Evolutionary conservation across 2,113 vertebrate genomes (phyloP), one percentile per base, ranked within the genome.

Genomic region (Siphamia tubifer): DNA sequence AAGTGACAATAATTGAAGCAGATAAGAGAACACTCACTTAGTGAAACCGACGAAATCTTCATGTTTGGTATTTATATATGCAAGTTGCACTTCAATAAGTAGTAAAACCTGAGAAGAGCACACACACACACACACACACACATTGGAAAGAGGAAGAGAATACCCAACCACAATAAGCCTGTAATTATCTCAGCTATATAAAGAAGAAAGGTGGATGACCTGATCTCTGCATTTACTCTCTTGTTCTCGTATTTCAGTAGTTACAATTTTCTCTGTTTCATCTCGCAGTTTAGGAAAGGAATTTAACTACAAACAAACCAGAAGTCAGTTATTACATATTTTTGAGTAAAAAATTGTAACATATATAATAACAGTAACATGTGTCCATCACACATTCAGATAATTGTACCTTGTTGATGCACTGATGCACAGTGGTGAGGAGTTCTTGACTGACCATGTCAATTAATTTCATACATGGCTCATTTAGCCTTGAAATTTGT

Each of bases 21-120:
- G 28, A 19, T 17, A 21, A 67, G 48, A 27, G 16, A 23, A 34
- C 39, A 93, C 96, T 81, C 91, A 98, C 96, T 94, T 95, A 58
- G 94, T 90, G 3, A 98, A 98, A 62, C 96, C 96, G 56, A 96
- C 94, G 84, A 98, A 98, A 75, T 98, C 96, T 84, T 98, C 95
- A 0, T 98, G 96, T 81, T 97, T 98, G 55, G 96, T 98, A 61
- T 98, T 98, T 74, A 98, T 96, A 68, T 98, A 98, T 63, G 96
- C 94, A 15, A 96, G 92, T 74, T 98, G 96, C 56, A 97, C 94
- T 73, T 98, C 94, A 76, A 98, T 95, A 74, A 96, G 79, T 17
- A 98, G 77, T 68, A 95, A 81, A 30, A 97, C 94, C 96, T 98
- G 7, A 51, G 66, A 58, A 21, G 44, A 54, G 9, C 20, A 6